Conservation (phyloP, 2,888 invertebrate species). For the Corbicula japonica region DNA sequence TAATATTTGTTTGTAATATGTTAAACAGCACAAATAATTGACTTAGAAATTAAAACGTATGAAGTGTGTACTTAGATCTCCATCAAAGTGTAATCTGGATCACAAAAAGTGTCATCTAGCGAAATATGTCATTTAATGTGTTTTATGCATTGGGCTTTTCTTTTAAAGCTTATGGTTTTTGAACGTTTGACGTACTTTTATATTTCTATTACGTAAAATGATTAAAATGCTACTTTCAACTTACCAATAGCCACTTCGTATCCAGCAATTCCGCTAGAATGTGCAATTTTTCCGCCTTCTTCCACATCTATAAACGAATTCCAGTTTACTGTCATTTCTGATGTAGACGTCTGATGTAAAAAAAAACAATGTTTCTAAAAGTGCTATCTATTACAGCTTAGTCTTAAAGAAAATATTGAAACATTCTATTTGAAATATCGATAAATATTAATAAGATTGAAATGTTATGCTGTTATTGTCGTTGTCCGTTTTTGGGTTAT, state of each 20-base stretch:
- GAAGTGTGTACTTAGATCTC: no score
- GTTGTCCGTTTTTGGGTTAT: no score
- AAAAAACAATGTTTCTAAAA: not conserved
- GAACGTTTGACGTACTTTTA: no score
- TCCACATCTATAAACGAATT: slow-evolving; percentile 69
- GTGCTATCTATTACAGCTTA: not conserved
- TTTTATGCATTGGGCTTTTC: no score
- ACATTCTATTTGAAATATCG: no score
- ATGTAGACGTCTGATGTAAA: slow-evolving; percentile 48
- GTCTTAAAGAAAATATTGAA: no score
- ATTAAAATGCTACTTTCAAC: slow-evolving; percentile 7
- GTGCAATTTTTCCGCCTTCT: slow-evolving; percentile 49
- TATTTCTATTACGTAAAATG: not conserved
- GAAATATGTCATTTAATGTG: not conserved
- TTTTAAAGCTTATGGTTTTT: no score
- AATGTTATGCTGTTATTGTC: no score
- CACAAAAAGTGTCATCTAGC: not conserved
- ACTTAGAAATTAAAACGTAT: no score
- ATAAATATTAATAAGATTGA: no score
- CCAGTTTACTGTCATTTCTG: slow-evolving; percentile 66
- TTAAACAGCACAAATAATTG: no score
- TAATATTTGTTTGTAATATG: no score
- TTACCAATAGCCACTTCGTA: slow-evolving; percentile 68
- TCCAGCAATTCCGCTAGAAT: slow-evolving; percentile 62
- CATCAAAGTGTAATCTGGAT: not conserved